A percentile compares a stretch with the other conserved stretches of the same genome.
phyloP scores from a whole-genome alignment of 2,113 vertebrate species.

The Formicarius rufipectus region DNA sequence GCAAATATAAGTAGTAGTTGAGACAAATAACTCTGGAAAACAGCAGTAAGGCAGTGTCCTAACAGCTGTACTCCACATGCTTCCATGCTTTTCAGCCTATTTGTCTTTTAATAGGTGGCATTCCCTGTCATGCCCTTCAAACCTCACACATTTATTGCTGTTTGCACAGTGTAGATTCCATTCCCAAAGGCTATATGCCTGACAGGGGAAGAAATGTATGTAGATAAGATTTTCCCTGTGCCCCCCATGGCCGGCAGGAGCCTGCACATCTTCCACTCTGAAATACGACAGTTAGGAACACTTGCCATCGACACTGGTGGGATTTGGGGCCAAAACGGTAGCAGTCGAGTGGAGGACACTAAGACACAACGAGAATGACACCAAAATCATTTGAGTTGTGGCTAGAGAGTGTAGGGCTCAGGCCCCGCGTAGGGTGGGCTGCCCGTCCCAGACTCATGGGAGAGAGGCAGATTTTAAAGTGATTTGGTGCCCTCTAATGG shows the following conservation, averaged over 20 bases:
- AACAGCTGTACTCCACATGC: neutral
- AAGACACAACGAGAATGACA: neutral
- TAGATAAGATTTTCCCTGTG: neutral
- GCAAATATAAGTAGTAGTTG: neutral
- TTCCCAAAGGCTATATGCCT: neutral
- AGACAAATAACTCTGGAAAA: neutral
- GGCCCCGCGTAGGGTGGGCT: neutral
- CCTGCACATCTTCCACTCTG: neutral
- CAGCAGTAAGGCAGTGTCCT: neutral
- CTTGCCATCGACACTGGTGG: neutral
- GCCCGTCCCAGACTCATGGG: neutral
- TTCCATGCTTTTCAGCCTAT: neutral
- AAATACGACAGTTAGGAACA: neutral
- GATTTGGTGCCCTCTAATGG: constrained; percentile 68
- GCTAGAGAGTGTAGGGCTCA: neutral
- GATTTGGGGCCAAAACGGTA: neutral
- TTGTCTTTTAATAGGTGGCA: neutral
- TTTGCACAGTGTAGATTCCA: neutral
- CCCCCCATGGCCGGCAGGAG: neutral
- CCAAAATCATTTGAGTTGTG: neutral
- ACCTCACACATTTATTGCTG: neutral
- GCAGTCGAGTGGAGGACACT: neutral
- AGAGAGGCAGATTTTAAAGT: neutral
- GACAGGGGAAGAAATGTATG: neutral
- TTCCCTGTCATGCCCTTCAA: neutral